Base-by-base conservation (phyloP, 2,888 invertebrate species). In the Ornithoptera alexandrae region DNA sequence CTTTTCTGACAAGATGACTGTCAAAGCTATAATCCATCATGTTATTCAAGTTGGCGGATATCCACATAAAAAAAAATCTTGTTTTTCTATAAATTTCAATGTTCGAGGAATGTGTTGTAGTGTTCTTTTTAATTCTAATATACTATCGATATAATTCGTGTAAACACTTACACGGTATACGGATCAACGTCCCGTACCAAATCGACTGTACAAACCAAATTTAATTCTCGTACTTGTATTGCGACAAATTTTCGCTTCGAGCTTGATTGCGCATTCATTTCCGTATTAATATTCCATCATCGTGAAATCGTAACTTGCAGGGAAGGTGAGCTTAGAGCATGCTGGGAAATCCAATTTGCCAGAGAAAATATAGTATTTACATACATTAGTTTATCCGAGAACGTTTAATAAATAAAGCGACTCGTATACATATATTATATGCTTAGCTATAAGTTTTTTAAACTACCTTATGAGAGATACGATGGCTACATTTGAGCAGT, bases 201-300 rank as follows among this genome's bases (percentile, higher is more conserved):
- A 61, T 65, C 61, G 53, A 69, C 69, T 62, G 62, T 67, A 72
- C 62, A 63, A 62, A 63, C 61, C 68, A 77, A 78, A 81, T 81
- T 78, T 70, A 73, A 79, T 81, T 79, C 78, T 72, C 73, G 64
- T 70, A 70, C 73, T 74, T 77, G 76, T 81, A 78, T 81, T 73
- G 73, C 74, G 75, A 77, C 79, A 77, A 79, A 83, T 82, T 84
- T 83, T 77, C 76, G 78, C 69, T 74, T 75, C 78, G 69, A 79
- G 78, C 80, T 78, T 84, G 84, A 85, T 86, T 87, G 83, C 73
- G 74, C 78, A 83, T 85, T 86, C 83, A 86, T 79, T 81, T 81
- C 79, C 75, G 76, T 83, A 81, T 84, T 79, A 82, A 81, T 81
- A 79, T 81, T 78, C 79, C 74, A 79, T 78, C 79, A 78, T 76